These are phyloP conservation scores for Xiphophorus hellerii DNA, from an alignment of 2,113 vertebrate species.

Conservation along the genomic window DNA sequence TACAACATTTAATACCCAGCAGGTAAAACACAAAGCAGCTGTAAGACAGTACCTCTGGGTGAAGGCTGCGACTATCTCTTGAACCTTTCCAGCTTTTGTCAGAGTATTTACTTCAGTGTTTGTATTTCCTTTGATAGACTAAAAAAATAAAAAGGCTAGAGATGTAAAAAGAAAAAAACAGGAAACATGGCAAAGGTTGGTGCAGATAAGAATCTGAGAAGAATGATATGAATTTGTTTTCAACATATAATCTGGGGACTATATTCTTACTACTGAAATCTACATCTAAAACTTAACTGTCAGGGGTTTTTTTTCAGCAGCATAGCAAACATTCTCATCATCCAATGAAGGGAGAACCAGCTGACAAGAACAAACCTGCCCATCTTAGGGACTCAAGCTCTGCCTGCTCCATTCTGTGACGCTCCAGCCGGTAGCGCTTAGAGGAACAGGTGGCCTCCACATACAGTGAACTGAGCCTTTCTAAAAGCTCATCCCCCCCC, in stretches of 20 bases:
- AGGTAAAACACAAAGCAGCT: not conserved
- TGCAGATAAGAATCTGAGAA: too few species aligned
- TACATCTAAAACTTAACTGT: not conserved
- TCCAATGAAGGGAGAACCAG: not conserved
- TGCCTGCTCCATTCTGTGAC: constrained; percentile 26
- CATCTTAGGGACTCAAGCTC: constrained; percentile 20
- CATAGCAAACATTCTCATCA: not conserved
- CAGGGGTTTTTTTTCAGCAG: not conserved
- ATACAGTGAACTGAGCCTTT: constrained; percentile 38
- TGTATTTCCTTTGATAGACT: too few species aligned
- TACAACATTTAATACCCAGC: not conserved
- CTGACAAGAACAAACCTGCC: constrained; percentile 25
- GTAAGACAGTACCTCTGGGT: not conserved
- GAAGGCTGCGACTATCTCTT: too few species aligned
- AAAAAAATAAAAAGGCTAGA: too few species aligned
- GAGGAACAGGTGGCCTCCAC: constrained; percentile 64
- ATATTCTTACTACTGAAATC: too few species aligned
- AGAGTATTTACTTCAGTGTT: not conserved
- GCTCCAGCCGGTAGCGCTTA: constrained; percentile 48
- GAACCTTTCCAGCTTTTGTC: too few species aligned
- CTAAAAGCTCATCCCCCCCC: constrained; percentile 38
- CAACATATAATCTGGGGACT: too few species aligned
- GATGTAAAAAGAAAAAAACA: too few species aligned
- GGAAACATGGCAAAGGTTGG: too few species aligned
- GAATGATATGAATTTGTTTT: too few species aligned